Base-by-base conservation (phyloP, 2,797 vertebrate species). In the Falco biarmicus region DNA sequence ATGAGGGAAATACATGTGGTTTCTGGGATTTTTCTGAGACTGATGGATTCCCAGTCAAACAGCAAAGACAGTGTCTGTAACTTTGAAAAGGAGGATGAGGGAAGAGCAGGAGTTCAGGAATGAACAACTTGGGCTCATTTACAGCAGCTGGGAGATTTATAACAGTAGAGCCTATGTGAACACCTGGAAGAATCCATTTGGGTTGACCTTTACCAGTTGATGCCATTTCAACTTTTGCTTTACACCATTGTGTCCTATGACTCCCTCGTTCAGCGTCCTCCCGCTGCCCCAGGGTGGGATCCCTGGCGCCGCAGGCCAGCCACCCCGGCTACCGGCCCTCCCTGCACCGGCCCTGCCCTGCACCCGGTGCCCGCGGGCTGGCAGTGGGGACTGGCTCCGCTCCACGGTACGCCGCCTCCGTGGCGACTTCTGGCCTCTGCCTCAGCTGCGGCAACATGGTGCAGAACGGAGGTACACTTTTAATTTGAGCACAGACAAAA, bases 101-200 rank as follows among this genome's bases (percentile, higher is more conserved):
- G 24, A 88, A 95, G 90, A 45, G 48, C 65, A 84, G 29, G 24
- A 90, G 22, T 85, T 95, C 90, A 96, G 71, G 43, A 93, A 96
- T 79, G 77, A 95, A 77, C 68, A 85, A 54, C 61, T 95, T 94
- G 47, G 13, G 48, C 70, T 97, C 73, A 29, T 95, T 95, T 92
- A 95, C 47, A 78, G 39, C 81, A 89, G 47, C 71, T 96, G 68
- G 95, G 95, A 87, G 59, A 87, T 93, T 95, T 96, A 43, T 65
- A 95, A 66, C 32, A 31, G n/a, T 13, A 77, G 26, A 75, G 43
- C 28, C 66, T 50, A 39, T 84, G 68, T 48, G 47, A 91, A 77
- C 10, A 66, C 50, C 64, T 70, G 34, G 63, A 84, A 81, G 85
- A 95, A 89, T 48, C 32, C 26, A 69, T 68, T 91, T 93, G 10